phyloP scores from a whole-genome alignment of 2,888 invertebrate species.

The Encarsia formosa region DNA sequence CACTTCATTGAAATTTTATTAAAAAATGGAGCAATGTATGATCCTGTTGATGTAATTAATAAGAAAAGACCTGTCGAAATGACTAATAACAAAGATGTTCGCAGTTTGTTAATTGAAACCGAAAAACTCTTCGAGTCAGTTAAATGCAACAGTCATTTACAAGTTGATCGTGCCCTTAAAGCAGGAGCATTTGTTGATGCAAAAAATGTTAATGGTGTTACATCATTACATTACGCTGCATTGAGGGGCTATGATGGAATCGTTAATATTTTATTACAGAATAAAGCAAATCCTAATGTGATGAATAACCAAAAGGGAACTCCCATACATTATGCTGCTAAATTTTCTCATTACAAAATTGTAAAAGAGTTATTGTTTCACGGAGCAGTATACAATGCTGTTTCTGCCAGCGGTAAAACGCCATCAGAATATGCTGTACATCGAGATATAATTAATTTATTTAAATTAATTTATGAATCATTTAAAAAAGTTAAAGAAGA shows the following conservation, averaged over 20 bases:
- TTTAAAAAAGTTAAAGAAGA: conserved; percentile 10
- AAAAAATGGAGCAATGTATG: conserved; percentile 29
- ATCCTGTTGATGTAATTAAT: conserved; percentile 23
- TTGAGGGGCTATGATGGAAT: conserved; percentile 31
- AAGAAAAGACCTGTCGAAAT: conserved; percentile 31
- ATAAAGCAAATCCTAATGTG: conserved; percentile 25
- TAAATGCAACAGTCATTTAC: background rate
- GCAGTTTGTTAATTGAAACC: background rate
- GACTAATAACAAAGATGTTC: conserved; percentile 21
- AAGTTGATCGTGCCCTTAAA: conserved; percentile 5
- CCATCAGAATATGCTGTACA: conserved; percentile 8
- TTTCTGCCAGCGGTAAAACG: conserved; percentile 15
- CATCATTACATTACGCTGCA: conserved; percentile 36
- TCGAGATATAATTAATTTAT: conserved; percentile 1
- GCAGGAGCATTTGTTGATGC: conserved; percentile 22
- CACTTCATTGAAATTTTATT: conserved; percentile 25
- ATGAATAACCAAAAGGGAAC: conserved; percentile 5
- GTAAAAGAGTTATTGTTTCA: conserved; percentile 26
- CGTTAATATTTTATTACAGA: conserved; percentile 22
- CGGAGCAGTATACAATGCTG: conserved; percentile 26
- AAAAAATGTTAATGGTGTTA: conserved; percentile 26
- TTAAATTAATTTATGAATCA: conserved; percentile 6
- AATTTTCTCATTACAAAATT: conserved; percentile 16
- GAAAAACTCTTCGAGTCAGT: conserved; percentile 12
- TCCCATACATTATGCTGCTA: conserved; percentile 26